Evolutionary conservation across 2,113 vertebrate species (phyloP), one percentile per base, ranked within the genome.

Genomic region (Boulengeromyrus knoepffleri): DNA sequence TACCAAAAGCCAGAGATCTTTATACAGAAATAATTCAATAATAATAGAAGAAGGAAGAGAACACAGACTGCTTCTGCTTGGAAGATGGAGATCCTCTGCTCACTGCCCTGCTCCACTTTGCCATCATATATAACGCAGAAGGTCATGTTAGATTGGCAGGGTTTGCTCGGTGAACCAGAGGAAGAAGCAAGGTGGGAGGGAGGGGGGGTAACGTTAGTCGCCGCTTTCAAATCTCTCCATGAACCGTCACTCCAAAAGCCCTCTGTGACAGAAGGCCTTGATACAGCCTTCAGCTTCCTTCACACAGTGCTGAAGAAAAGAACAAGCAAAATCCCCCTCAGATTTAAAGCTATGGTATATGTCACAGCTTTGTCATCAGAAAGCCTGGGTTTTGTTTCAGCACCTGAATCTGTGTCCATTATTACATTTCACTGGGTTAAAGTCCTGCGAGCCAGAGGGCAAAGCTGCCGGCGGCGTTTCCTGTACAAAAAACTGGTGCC

Each of bases 121-220:
- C 56, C 45, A 88, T 46, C 19, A 46, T 45, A 83, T 58, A 46
- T 89, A 87, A 90, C 50, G 50, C 87, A 85, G n/a, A 90, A 56
- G 31, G 47, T 80, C 19, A 84, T 89, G 88, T 85, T 91, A 90
- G 70, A 66, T 27, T 66, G 62, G 62, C n/a, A 66, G 21, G 24
- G 88, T 90, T 62, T 85, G 8, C 85, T 90, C 87, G 85, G 88
- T 90, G 91, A 88, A 80, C 80, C 53, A 50, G 39, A 31, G 46
- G 88, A 87, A 31, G 88, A 89, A 77, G 45, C 74, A 86, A 80
- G 90, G 70, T 39, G 70, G 31, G 12, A 52, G 53, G 56, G 45
- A 19, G 56, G 49, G 56, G 56, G 56, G 56, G 39, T 56, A 46
- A 90, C 47, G 27, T 89, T 6, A 50, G 53, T 46, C 3, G 47